Evolutionary conservation across 30 jellyfish, hydroid and myxozoan species (phyloP).

Genomic region (Haliclystus octoradiatus): DNA sequence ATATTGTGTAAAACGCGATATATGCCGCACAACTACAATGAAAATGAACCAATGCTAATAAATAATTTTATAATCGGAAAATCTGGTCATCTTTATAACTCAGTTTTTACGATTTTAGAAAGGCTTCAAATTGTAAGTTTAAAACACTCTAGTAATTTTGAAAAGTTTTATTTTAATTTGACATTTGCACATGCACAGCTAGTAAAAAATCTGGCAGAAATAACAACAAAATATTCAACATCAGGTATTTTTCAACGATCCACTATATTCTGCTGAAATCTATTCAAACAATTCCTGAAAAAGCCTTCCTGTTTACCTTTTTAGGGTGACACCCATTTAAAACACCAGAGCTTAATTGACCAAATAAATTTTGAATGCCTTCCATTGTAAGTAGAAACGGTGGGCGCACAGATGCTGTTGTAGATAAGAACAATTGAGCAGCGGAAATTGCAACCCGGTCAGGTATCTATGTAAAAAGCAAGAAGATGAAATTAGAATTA

Average conservation of each 20-base stretch:
- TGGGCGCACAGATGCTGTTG: constrained; percentile 77
- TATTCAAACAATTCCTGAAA: no score
- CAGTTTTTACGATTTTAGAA: no score
- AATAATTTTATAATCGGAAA: no score
- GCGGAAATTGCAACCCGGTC: constrained; percentile 42
- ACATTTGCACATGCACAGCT: no score
- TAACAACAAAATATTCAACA: neutral
- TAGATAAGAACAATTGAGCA: constrained; percentile 58
- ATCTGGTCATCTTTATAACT: no score
- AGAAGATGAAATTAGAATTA: neutral
- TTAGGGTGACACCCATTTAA: neutral
- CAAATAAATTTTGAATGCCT: constrained; percentile 61
- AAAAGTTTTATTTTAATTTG: no score
- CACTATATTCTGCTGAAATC: neutral
- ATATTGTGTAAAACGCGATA: no score
- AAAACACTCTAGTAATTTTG: no score
- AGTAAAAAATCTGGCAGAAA: neutral
- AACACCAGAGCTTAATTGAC: neutral
- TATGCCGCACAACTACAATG: no score
- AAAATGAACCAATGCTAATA: no score
- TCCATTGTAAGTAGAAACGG: constrained; percentile 50
- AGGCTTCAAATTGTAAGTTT: no score
- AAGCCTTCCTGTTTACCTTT: neutral
- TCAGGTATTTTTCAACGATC: neutral
- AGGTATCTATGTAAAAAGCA: constrained; percentile 46